These are phyloP conservation scores for Cyanoramphus novaezelandiae DNA, from an alignment of 2,113 vertebrate genomes.

Conservation along the genomic window DNA sequence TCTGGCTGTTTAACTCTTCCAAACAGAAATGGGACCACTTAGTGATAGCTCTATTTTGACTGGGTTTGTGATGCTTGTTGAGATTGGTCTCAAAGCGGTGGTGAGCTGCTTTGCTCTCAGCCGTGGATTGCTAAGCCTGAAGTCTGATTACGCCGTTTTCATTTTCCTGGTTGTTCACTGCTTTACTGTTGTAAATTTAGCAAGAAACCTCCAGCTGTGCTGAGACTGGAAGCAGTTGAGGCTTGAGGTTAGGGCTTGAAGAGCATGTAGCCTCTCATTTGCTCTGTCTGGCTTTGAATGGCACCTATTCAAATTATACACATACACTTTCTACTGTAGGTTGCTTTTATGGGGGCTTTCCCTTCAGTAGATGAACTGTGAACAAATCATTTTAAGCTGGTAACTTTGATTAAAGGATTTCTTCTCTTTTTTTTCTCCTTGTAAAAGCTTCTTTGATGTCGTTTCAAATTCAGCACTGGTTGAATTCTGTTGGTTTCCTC, in stretches of 20 bases:
- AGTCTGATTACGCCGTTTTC: neutral
- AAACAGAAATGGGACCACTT: neutral
- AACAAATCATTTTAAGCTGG: neutral
- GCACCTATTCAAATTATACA: neutral
- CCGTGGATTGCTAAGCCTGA: neutral
- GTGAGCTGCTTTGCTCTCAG: neutral
- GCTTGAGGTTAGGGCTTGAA: neutral
- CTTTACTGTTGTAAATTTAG: neutral
- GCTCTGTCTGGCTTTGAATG: neutral
- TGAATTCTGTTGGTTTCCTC: neutral
- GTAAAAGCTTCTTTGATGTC: neutral
- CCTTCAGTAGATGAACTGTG: neutral
- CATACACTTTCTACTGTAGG: neutral
- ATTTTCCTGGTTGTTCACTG: neutral
- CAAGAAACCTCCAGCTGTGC: slow-evolving; percentile 12
- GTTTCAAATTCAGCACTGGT: neutral
- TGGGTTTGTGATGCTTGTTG: neutral
- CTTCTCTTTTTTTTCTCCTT: neutral
- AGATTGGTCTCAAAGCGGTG: neutral
- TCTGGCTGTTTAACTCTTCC: neutral
- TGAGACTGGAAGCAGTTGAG: neutral
- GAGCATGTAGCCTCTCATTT: neutral
- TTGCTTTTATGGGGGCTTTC: neutral
- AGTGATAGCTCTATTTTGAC: neutral
- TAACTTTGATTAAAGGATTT: neutral